A percentile compares a stretch with the other conserved stretches of the same genome.
Evolutionary conservation across 2,797 vertebrate genomes (phyloP).

Genomic region (Helicolenus hilgendorfi): DNA sequence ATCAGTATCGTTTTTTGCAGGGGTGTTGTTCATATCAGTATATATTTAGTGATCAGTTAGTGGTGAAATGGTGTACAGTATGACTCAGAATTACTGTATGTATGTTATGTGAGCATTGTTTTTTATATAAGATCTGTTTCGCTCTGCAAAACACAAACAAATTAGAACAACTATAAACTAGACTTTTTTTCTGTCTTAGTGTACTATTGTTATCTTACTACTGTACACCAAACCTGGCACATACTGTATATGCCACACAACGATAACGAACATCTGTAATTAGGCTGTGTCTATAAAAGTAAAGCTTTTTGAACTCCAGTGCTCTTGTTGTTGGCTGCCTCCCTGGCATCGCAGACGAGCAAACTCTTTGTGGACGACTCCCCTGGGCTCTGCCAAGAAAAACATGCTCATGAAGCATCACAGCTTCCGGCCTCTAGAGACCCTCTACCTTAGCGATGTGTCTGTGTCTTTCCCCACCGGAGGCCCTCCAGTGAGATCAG

Average conservation of each 20-base stretch:
- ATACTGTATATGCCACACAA: background rate
- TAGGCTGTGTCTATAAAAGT: constrained; percentile 48
- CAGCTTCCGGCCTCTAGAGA: constrained; percentile 64
- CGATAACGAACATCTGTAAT: constrained; percentile 40
- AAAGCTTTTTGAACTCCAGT: constrained; percentile 31
- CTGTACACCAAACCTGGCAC: background rate
- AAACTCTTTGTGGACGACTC: constrained; percentile 62
- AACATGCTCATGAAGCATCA: constrained; percentile 78
- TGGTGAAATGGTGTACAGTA: background rate
- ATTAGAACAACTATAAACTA: background rate
- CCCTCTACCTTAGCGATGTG: constrained; percentile 68
- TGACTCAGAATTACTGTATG: background rate
- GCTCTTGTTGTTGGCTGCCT: constrained; percentile 57
- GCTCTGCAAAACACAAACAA: background rate
- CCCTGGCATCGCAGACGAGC: constrained; percentile 38
- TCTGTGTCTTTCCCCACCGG: constrained; percentile 45
- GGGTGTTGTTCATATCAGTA: background rate
- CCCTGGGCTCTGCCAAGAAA: constrained; percentile 67
- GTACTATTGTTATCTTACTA: background rate
- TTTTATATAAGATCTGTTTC: background rate
- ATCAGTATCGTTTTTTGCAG: background rate
- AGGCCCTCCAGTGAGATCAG: constrained; percentile 51
- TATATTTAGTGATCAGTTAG: background rate
- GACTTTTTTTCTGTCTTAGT: background rate
- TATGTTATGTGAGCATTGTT: background rate